These are phyloP conservation scores for Paratilapia polleni DNA, from an alignment of 2,113 vertebrate genomes.

Conservation along the genomic window DNA sequence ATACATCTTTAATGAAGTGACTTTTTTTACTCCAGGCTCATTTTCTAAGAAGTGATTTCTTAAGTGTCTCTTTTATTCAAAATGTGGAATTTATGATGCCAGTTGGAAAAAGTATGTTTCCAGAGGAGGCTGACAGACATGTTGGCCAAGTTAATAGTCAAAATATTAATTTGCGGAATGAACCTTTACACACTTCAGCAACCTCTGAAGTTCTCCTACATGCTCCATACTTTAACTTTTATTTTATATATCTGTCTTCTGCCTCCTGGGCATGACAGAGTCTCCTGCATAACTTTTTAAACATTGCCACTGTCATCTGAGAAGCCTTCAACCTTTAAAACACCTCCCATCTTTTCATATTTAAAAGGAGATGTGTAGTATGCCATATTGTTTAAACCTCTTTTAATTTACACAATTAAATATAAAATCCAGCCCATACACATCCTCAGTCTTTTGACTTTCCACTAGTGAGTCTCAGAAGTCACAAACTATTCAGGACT, in stretches of 20 bases:
- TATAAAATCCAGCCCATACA: not conserved
- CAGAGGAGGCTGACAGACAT: not conserved
- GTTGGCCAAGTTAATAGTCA: not conserved
- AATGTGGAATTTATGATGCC: not conserved
- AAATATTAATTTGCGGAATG: not conserved
- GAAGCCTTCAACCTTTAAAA: not conserved
- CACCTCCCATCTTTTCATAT: not conserved
- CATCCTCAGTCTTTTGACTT: not conserved
- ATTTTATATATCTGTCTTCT: not conserved
- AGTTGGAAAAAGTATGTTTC: not conserved
- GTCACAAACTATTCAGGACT: slow-evolving; percentile 1
- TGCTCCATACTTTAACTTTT: not conserved
- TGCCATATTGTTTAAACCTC: not conserved
- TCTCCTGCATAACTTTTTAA: not conserved
- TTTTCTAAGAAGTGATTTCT: not conserved
- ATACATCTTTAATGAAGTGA: not conserved
- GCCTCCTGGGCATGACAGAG: not conserved
- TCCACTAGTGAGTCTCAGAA: not conserved
- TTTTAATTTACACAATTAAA: not conserved
- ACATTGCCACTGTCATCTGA: not conserved
- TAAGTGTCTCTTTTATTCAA: slow-evolving; percentile 1
- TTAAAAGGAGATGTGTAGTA: not conserved
- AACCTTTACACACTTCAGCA: not conserved
- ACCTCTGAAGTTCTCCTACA: not conserved
- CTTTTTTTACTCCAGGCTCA: not conserved